Conservation (phyloP, 2,888 invertebrate species). For the Cryptosula pallasiana region DNA sequence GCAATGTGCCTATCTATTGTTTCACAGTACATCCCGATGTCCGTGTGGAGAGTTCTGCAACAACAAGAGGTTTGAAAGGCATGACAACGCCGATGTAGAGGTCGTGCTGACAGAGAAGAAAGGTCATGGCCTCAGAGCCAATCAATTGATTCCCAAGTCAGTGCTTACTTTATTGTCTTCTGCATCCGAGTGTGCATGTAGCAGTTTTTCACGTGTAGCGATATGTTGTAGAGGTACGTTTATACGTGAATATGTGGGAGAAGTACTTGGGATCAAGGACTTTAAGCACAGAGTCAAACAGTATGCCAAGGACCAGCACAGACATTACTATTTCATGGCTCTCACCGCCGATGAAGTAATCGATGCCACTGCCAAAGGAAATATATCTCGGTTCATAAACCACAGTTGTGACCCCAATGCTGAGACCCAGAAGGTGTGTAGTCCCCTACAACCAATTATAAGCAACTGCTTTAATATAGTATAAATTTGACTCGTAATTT, state of each 20-base stretch:
- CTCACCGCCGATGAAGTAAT: constrained; percentile 87
- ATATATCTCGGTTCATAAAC: constrained; percentile 94
- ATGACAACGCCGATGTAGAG: constrained; percentile 75
- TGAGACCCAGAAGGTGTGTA: constrained; percentile 80
- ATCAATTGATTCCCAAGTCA: not conserved
- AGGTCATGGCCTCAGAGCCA: constrained; percentile 83
- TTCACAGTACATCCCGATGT: constrained; percentile 78
- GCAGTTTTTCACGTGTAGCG: no score
- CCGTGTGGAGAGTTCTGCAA: constrained; percentile 83
- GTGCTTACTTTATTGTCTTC: constrained; percentile 56
- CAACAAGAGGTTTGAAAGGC: constrained; percentile 87
- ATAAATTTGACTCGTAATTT: no score
- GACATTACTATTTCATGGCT: constrained; percentile 97
- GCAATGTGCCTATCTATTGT: not conserved
- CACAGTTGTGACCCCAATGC: constrained; percentile 98
- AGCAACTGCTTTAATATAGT: no score
- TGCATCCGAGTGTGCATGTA: not conserved
- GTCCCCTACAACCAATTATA: not conserved
- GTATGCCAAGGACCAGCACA: constrained; percentile 82
- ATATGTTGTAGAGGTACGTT: constrained; percentile 72
- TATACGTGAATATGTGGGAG: constrained; percentile 97
- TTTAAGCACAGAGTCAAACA: constrained; percentile 81
- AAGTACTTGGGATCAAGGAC: constrained; percentile 86
- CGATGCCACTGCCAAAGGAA: constrained; percentile 93
- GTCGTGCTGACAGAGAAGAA: constrained; percentile 73